Evolutionary conservation across 2,797 vertebrate genomes (phyloP).

Genomic region (Manis crassicaudata): DNA sequence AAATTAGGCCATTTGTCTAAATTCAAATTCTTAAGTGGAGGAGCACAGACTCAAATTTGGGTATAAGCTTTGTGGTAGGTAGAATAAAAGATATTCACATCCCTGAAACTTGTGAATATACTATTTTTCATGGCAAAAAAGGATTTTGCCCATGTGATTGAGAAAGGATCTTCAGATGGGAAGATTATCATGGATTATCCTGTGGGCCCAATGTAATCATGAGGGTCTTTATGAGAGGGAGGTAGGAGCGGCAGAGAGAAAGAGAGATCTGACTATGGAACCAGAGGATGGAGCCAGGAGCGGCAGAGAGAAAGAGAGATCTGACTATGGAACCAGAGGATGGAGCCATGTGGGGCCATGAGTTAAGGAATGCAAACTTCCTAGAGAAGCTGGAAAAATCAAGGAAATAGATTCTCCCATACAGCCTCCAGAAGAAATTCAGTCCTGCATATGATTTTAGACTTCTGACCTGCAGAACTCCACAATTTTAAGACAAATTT

Average conservation of each 20-base stretch:
- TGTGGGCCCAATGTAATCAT: neutral
- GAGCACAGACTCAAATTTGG: neutral
- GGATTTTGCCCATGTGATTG: neutral
- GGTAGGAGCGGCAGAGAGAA: neutral
- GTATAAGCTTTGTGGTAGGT: neutral
- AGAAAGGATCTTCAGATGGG: neutral
- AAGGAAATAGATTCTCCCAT: neutral
- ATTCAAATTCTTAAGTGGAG: neutral
- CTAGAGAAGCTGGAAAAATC: neutral
- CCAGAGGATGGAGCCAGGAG: no score
- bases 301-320: neutral
- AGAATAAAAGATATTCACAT: neutral
- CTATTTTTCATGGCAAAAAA: neutral
- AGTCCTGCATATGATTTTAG: neutral
- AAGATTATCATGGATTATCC: neutral
- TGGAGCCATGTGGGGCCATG: neutral
- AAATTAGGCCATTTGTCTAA: neutral
- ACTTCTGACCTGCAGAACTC: neutral
- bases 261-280: neutral
- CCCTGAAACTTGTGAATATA: neutral
- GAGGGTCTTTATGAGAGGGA: neutral
- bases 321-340: neutral
- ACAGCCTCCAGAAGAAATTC: neutral
- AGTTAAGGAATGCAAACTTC: neutral
- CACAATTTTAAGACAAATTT: neutral